Evolutionary conservation across 2,888 invertebrate species (phyloP), one percentile per base, ranked within the genome.

Genomic region (Candidula unifasciata): DNA sequence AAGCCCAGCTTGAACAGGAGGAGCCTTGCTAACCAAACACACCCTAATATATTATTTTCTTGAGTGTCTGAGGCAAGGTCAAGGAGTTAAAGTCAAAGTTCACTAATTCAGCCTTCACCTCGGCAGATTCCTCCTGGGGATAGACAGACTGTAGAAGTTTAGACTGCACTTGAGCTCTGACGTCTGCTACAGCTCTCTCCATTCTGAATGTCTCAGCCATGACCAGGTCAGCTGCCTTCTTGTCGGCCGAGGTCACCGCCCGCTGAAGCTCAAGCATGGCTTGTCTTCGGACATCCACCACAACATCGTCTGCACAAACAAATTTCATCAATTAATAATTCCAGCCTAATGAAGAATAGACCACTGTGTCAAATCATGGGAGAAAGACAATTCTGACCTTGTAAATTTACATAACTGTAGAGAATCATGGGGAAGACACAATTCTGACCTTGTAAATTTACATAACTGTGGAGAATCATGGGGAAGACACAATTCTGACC

Each of bases 231-330:
- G 96, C 95, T 0, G 97, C 97, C 89, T 97, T 96, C 37, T 95
- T 95, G 93, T 98, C 98, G 0, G 97, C 97, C 0, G 97, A 95
- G 95, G 81, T 96, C 35, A 95, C 97, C 0, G 98, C 98, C 76
- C 97, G 95, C 93, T 98, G 98, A 81, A 98, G 95, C 93, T 98
- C 98, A 24, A 96, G 95, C 83, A 98, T 96, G 0, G 98, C 98
- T 92, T 97, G 97, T 0, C 97, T 95, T 92, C 97, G 98, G 83
- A 98, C 97, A 95, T 96, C 95, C 88, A 95, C 95, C 80, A 96
- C 95, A 0, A 95, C 95, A 90, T 96, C 96, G 92, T 96, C 96
- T 95, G 81, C 18, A 52, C 5, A 24, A 21, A 18, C 18, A 44
- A 21, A 73, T 21, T 37, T 24, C 18, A 18, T 2, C 5, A 5